Evolutionary conservation across 2,797 vertebrate species (phyloP).

Genomic region (Sciurus vulgaris): DNA sequence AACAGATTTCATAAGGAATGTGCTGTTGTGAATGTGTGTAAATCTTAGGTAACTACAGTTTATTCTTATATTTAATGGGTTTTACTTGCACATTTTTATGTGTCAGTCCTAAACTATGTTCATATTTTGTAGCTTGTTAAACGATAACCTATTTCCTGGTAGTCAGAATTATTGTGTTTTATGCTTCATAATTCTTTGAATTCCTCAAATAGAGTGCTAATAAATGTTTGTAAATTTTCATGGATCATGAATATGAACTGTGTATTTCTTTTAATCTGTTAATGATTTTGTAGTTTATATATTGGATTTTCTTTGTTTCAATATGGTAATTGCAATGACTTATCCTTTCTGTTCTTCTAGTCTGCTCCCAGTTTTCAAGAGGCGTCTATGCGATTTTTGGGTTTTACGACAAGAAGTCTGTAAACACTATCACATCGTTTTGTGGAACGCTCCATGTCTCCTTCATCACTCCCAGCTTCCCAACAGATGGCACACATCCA

Average conservation of each 20-base stretch:
- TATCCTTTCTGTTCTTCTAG: conserved; percentile 86
- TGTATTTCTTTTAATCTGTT: not conserved
- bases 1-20: not conserved
- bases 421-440: conserved; percentile 99
- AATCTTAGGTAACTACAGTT: not conserved
- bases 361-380: conserved; percentile 99
- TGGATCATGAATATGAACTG: not conserved
- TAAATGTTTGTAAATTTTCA: not conserved
- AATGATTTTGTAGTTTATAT: conserved; percentile 19
- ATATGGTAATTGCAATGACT: not conserved
- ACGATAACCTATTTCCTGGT: not conserved
- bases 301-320: not conserved
- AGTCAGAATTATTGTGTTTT: not conserved
- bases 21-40: not conserved
- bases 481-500: conserved; percentile 96
- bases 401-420: conserved; percentile 99
- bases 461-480: conserved; percentile 99
- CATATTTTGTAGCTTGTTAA: not conserved
- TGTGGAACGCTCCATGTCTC: conserved; percentile 99
- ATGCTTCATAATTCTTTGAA: conserved; percentile 14
- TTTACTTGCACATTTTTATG: not conserved
- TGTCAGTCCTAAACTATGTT: not conserved
- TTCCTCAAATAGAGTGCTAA: not conserved
- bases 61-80: conserved; percentile 17
- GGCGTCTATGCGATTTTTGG: conserved; percentile 99